Base-by-base conservation (phyloP, 2,888 invertebrate genomes). In the Amphipyra tragopoginis region DNA sequence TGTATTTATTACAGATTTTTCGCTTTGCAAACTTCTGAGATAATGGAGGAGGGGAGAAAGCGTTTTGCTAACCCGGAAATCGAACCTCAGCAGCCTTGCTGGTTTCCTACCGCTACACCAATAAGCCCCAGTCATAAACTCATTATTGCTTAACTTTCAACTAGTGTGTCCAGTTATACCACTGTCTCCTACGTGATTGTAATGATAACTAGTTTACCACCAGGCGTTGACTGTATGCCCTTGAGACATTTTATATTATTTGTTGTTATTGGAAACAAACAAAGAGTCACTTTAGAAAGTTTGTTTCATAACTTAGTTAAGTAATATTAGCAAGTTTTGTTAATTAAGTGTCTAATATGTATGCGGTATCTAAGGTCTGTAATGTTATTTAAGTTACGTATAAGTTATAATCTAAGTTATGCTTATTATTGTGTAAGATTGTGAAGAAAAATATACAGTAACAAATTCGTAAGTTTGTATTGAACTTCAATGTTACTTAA, bases 281-380 rank as follows among this genome's bases (percentile, higher is more conserved):
- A 58, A 52, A 65, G 39, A 2, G 21, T 42, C 40, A 55, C 13
- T 66, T 71, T 71, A 36, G 62, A 71, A 69, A 69, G 58, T 61
- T 57, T 7, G 3, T 53, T 43, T 60, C 50, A 11, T 40, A 56
- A 60, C 34, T 47, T 21, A 3, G 13, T 45, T 14, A 13, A 7
- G 29, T 52, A 15, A 43, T n/a, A 13, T 43, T 36, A 10, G 11
- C 7, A 5, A 10, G 33, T 53, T 6, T 39, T 49, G 21, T 36
- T 43, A 54, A 50, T 57, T 39, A 3, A 9, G 1, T 9, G 5
- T 5, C 2, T 48, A 47, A 36, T 39, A 34, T 33, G 13, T 7
- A 8, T 5, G 26, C 15, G 36, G 44, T 53, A 39, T 38, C 14
- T 38, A 44, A 11, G 15, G 6, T 6, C 34, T n/a, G 13, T 14